Evolutionary conservation across 1,140 invertebrate species (phyloP).

Genomic region (Camponotus pennsylvanicus): DNA sequence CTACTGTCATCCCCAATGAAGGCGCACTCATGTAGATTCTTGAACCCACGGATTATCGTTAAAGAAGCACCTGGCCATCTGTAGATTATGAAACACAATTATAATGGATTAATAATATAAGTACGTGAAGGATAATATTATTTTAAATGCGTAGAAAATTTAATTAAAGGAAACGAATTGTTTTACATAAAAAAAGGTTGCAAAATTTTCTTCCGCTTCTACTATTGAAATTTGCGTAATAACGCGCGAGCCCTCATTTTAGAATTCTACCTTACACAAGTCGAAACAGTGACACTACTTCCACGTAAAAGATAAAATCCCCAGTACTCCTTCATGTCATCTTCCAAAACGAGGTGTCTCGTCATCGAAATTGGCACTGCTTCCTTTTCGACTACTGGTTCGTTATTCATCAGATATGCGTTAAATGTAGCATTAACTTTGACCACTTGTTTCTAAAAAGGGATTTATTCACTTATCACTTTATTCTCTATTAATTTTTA

Average conservation of each 20-base stretch:
- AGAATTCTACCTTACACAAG: constrained; percentile 89
- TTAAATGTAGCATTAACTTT: constrained; percentile 92
- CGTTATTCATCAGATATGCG: constrained; percentile 89
- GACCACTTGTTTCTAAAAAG: constrained; percentile 89
- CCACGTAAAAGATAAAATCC: constrained; percentile 93
- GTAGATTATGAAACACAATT: constrained; percentile 13
- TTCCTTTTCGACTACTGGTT: constrained; percentile 87
- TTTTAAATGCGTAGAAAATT: neutral
- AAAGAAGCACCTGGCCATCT: constrained; percentile 92
- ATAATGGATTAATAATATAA: neutral
- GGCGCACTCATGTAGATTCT: constrained; percentile 92
- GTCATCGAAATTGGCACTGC: constrained; percentile 89
- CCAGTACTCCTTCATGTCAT: constrained; percentile 94
- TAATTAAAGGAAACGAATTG: neutral
- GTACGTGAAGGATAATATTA: constrained; percentile 12
- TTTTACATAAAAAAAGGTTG: neutral
- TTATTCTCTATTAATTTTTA: neutral
- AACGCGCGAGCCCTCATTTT: neutral
- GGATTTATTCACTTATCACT: neutral
- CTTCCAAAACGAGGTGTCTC: constrained; percentile 89
- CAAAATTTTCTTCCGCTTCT: neutral
- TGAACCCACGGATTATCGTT: constrained; percentile 91
- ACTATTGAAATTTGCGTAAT: neutral
- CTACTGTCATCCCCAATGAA: constrained; percentile 93
- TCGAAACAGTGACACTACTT: constrained; percentile 91